Evolutionary conservation across 2,888 invertebrate genomes (phyloP), one percentile per base, ranked within the genome.

Genomic region (Drosophila mimetica): DNA sequence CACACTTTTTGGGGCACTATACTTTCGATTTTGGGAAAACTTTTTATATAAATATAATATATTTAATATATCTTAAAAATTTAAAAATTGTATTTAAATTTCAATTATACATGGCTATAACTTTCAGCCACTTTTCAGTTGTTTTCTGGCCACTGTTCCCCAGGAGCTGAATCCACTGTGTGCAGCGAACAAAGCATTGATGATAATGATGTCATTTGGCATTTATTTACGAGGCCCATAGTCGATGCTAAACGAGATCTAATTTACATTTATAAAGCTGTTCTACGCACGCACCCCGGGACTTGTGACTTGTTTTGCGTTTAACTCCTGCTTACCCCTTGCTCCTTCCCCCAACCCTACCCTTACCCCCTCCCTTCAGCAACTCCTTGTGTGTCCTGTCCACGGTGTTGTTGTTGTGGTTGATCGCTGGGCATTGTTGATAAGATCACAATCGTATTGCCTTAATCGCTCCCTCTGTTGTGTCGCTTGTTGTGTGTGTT

Each of bases 211-310:
- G 90, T 89, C 90, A 89, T 85, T 90, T 89, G 90, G 90, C 90
- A 89, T 90, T 90, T 90, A 90, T 90, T 90, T 90, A 90, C 90
- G 90, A 90, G 90, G 88, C 79, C 64, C 88, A 83, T 86, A 83
- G 79, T 80, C 83, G 84, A 80, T 82, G 88, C 90, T 89, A 89
- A 90, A 90, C 89, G 89, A 90, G 89, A 86, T 90, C 90, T 90
- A 90, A 90, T 90, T 90, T 90, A 90, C 90, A 90, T 90, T 90
- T 90, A 90, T 90, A 89, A 90, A 90, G 90, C 89, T 90, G 90
- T 90, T 89, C 80, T 83, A 83, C 86, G 79, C 86, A 86, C 88
- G 84, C 88, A 79, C 72, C 64, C 75, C 58, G 36, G 50, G 61
- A 54, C 54, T 46, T 74, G 69, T 67, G 63, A 69, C 67, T 58